Base-by-base conservation (phyloP, 2,888 invertebrate genomes). In the Meghimatium bilineatum region DNA sequence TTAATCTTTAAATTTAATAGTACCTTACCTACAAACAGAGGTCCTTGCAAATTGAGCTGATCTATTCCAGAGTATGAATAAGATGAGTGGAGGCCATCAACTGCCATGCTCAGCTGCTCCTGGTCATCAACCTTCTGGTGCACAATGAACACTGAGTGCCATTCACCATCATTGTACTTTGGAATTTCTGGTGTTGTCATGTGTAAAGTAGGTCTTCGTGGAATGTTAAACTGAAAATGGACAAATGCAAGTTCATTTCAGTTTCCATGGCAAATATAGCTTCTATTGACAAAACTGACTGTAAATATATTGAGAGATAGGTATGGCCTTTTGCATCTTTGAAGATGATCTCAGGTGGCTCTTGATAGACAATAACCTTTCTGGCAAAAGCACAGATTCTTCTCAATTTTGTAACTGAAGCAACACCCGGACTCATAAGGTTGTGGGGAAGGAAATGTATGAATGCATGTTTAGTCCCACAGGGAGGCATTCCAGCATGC, bases 131-230 rank as follows among this genome's bases (percentile, higher is more conserved):
- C 78, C 6, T 76, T 79, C 20, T 88, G 82, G 29, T 72, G 87
- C 44, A 23, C 86, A 78, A 86, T 88, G 82, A 72, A 85, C 10
- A 92, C 91, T 17, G 86, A 86, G 84, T 92, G 92, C 92, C 92
- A 92, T 52, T 86, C 71, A 77, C 92, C 90, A 76, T 92, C 90
- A 49, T 90, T 90, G 52, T 91, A 84, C 56, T 52, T 85, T 1
- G 14, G 29, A 34, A n/a, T 23, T 60, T 86, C 49, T 80, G 85
- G 66, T 78, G 88, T 63, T 2, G 74, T 29, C 34, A 74, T 78
- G 5, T 75, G 60, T 14, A 86, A 34, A 0, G 83, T 83, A 29
- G 52, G 76, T 23, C 71, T 85, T n/a, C 80, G 84, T n/a, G 92
- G 92, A 26, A 90, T 91, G 86, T 92, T 89, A 77, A 91, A 90